Evolutionary conservation across 1,140 invertebrate species (phyloP).

Genomic region (Panagrolaimus sp.): DNA sequence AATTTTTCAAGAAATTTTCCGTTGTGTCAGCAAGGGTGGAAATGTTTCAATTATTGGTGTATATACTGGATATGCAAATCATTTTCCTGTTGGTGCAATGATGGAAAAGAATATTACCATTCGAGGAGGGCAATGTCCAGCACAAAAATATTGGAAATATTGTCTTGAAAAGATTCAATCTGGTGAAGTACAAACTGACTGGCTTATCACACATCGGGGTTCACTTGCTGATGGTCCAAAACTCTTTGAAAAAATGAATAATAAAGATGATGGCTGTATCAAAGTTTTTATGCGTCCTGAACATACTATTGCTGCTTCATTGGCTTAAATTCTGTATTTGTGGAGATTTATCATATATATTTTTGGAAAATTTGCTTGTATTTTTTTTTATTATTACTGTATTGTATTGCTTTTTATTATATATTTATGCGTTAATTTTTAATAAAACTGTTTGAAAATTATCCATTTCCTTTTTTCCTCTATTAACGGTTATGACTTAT

Average conservation of each 20-base stretch:
- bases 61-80: slow-evolving; percentile 14
- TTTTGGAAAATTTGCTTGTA: no score
- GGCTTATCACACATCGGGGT: slow-evolving; percentile 7
- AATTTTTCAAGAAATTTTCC: slow-evolving; percentile 28
- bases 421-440: no score
- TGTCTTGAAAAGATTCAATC: slow-evolving; percentile 16
- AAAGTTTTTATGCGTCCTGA: slow-evolving; percentile 21
- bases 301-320: no score
- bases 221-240: slow-evolving; percentile 18
- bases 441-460: no score
- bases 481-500: no score
- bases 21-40: slow-evolving; percentile 17
- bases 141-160: slow-evolving; percentile 19
- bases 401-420: no score
- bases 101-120: slow-evolving; percentile 13
- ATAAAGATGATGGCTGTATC: slow-evolving; percentile 18
- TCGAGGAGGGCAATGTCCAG: slow-evolving; percentile 10
- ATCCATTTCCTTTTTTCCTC: no score
- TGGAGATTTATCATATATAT: no score
- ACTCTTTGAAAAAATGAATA: slow-evolving; percentile 15
- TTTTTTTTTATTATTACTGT: no score
- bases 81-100: no score
- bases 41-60: slow-evolving; percentile 18
- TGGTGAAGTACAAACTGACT: slow-evolving; percentile 7
- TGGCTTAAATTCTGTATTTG: no score